phyloP scores from a whole-genome alignment of 2,113 vertebrate species.

The Colistium nudipinnis region DNA sequence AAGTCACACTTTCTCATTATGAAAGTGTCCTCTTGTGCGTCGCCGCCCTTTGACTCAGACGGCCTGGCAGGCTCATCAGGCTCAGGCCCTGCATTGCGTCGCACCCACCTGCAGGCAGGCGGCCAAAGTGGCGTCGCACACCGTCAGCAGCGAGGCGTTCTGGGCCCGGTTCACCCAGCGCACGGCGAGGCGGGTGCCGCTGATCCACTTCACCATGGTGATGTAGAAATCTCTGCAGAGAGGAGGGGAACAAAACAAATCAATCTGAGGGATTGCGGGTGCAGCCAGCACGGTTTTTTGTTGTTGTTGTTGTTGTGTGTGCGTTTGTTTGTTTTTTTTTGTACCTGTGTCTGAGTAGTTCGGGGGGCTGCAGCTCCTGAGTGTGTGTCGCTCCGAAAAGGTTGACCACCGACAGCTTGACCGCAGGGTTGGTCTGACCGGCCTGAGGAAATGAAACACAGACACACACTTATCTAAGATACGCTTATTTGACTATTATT shows the following conservation, averaged over 20 bases:
- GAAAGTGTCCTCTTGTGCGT: no score
- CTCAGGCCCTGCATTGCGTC: no score
- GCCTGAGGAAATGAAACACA: constrained; percentile 80
- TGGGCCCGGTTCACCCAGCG: constrained; percentile 93
- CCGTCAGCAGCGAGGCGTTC: constrained; percentile 90
- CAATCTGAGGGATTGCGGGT: neutral
- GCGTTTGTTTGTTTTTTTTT: neutral
- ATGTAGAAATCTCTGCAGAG: constrained; percentile 91
- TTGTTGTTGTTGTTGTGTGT: constrained; percentile 12
- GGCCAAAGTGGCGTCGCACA: constrained; percentile 91
- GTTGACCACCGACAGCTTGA: constrained; percentile 93
- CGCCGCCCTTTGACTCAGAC: no score
- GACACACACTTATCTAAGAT: no score
- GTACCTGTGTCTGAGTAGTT: constrained; percentile 76
- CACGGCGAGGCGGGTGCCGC: constrained; percentile 91
- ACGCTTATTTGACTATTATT: no score
- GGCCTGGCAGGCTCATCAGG: no score
- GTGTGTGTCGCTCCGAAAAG: constrained; percentile 94
- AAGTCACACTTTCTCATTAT: no score
- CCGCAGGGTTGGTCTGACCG: constrained; percentile 90
- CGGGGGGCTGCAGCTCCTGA: constrained; percentile 91
- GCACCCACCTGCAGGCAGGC: constrained; percentile 81
- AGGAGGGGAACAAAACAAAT: neutral
- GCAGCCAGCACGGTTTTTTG: no score
- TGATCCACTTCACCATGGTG: constrained; percentile 96